Conservation (phyloP, 2,113 vertebrate genomes). For the Cinclus mexicanus region DNA sequence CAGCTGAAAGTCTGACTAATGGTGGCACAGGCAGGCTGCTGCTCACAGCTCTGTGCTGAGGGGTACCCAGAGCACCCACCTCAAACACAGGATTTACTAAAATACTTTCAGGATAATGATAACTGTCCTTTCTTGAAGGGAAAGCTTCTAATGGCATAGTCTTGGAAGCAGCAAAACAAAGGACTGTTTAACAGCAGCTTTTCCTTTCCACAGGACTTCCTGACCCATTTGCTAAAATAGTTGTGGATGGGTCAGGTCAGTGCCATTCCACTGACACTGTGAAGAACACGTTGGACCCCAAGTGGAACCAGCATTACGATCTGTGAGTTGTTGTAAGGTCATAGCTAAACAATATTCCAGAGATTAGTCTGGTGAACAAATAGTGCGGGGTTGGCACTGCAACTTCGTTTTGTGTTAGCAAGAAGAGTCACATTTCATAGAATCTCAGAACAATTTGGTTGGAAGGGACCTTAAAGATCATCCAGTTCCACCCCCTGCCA, state of each 20-base stretch:
- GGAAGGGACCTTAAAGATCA: background rate
- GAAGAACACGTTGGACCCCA: conserved; percentile 97
- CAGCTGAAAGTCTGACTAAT: background rate
- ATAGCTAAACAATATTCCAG: background rate
- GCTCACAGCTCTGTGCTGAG: background rate
- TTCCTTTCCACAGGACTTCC: conserved; percentile 83
- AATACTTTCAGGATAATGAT: background rate
- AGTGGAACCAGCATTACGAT: conserved; percentile 98
- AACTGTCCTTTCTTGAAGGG: background rate
- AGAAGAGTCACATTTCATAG: background rate
- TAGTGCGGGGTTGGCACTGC: background rate
- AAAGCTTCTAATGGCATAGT: background rate
- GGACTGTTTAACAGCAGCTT: background rate
- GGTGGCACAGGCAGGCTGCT: background rate
- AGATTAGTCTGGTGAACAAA: background rate
- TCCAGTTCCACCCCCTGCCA: background rate
- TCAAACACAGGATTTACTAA: background rate
- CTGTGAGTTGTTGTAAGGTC: conserved; percentile 80
- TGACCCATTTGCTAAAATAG: conserved; percentile 95
- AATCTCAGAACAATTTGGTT: background rate
- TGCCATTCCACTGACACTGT: conserved; percentile 99
- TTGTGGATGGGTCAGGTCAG: conserved; percentile 97
- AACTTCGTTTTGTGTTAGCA: background rate
- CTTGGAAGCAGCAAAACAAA: background rate
- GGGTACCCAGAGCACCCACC: background rate